Evolutionary conservation across 1,140 invertebrate species (phyloP), one percentile per base, ranked within the genome.

Genomic region (Trichoplusia ni): DNA sequence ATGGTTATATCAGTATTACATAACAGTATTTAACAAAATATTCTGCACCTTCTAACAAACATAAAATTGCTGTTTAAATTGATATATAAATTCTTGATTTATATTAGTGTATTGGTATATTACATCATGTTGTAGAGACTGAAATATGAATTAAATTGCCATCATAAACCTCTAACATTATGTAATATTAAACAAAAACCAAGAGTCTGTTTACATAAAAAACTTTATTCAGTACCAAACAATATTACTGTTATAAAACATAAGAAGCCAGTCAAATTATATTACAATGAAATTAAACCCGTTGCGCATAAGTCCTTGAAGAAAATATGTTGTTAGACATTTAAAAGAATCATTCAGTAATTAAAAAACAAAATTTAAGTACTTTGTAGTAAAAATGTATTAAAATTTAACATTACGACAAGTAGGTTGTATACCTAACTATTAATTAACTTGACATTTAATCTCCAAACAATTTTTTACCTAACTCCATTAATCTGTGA

Each of bases 401-500:
- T 58, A 42, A 11, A 66, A 23, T 58, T 16, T 38, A 40, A 33
- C 53, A 27, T 29, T 56, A 66, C 38, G 62, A 58, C 23, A 69
- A 63, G 25, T 51, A 49, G 33, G 51, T 37, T 33, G 31, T 19
- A 64, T 69, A 46, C 58, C 62, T 58, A 51, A 44, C 49, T 40
- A 46, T 16, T 42, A 46, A 21, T 64, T 47, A 27, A 27, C 16
- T 51, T 13, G 27, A 58, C 9, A 49, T 59, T 92, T 95, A 96
- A 90, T 96, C 95, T 59, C 95, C 95, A 90, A 96, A 96, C 58
- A 97, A 91, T 82, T 94, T 93, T 88, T 96, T 96, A 69, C 95
- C 95, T 76, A 98, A 91, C 73, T 97, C 96, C 95, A 97, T 97
- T 90, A 97, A 93, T 75, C 95, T 92, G 88, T 97, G 96, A 81